Conservation (phyloP, 2,888 invertebrate genomes). For the Microctonus aethiopoides region DNA sequence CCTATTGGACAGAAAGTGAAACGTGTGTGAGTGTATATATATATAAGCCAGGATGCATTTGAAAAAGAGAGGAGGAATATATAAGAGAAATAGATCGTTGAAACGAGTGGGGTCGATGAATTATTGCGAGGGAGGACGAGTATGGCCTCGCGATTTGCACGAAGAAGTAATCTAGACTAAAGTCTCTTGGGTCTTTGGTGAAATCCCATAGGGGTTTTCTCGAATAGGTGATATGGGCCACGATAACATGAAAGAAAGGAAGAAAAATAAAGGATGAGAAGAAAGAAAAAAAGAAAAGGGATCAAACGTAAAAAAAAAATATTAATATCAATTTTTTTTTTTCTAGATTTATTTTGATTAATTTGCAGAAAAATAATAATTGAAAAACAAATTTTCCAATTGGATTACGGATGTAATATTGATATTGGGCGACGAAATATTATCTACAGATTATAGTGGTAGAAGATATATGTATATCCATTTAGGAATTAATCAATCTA, state of each 20-base stretch:
- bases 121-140: slow-evolving; percentile 32
- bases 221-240: neutral
- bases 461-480: slow-evolving; percentile 24
- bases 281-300: neutral
- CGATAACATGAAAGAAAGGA: no score
- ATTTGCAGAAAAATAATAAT: no score
- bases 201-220: neutral
- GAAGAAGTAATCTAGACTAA: slow-evolving; percentile 7
- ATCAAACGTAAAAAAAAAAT: neutral
- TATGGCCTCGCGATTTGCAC: slow-evolving; percentile 19
- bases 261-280: neutral
- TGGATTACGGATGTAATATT: neutral
- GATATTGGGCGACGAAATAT: neutral
- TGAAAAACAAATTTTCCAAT: neutral
- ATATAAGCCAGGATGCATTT: slow-evolving; percentile 1
- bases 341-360: neutral
- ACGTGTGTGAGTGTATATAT: neutral
- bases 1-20: no score
- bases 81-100: slow-evolving; percentile 15
- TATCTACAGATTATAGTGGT: neutral
- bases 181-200: neutral
- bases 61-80: neutral
- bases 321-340: neutral
- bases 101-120: slow-evolving; percentile 40
- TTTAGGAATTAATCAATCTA: slow-evolving; percentile 34